Conservation (phyloP, 1,140 invertebrate species). For the Cotesia vestalis region DNA sequence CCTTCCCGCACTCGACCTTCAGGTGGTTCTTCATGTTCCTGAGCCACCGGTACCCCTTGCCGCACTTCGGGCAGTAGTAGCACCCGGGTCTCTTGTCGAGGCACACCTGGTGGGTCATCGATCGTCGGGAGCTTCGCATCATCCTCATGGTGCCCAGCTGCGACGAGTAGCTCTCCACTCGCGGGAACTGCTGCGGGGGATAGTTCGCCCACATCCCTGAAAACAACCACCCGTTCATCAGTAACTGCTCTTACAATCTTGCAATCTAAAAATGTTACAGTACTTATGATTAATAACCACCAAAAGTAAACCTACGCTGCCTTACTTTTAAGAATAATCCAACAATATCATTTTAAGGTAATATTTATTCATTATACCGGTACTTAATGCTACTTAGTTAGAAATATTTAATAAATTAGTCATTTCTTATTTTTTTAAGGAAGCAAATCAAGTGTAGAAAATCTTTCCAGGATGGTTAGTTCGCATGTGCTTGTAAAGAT, state of each 20-base stretch:
- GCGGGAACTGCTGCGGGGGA: conserved; percentile 27
- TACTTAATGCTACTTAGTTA: too few relatives aligned
- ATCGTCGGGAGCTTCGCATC: background rate
- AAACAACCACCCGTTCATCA: conserved; percentile 44
- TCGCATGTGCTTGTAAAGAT: conserved; percentile 67
- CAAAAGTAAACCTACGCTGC: too few relatives aligned
- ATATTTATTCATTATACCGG: too few relatives aligned
- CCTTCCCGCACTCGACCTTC: conserved; percentile 62
- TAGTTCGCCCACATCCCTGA: conserved; percentile 47
- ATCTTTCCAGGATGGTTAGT: conserved; percentile 59
- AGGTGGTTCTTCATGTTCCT: conserved; percentile 67
- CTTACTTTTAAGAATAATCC: too few relatives aligned
- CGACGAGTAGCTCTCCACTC: background rate
- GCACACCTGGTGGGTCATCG: conserved; percentile 13
- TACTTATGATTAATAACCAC: background rate
- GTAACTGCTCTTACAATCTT: conserved; percentile 10
- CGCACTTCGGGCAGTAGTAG: conserved; percentile 66
- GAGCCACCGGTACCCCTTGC: conserved; percentile 64
- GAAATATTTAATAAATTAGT: too few relatives aligned
- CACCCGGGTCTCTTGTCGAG: conserved; percentile 54
- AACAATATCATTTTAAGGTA: too few relatives aligned
- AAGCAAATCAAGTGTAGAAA: conserved; percentile 57
- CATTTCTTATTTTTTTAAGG: too few relatives aligned
- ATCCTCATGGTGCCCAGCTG: background rate
- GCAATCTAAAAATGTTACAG: too few relatives aligned